A percentile compares a stretch with the other conserved stretches of the same genome.
These are phyloP conservation scores for Tympanuchus pallidicinctus DNA, from an alignment of 2,113 vertebrate species.

Conservation along the genomic window DNA sequence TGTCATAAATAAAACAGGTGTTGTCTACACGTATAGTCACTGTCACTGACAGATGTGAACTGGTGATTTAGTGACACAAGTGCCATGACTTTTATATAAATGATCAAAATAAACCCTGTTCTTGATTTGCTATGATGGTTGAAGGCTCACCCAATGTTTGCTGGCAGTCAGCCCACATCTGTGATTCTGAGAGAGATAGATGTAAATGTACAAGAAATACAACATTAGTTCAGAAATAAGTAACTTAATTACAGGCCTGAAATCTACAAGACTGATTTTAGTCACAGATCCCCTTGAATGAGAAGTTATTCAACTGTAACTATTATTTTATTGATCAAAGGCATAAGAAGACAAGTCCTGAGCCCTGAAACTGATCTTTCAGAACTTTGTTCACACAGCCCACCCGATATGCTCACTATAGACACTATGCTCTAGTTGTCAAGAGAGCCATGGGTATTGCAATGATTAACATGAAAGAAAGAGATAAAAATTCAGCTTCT, in stretches of 20 bases:
- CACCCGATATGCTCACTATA: neutral
- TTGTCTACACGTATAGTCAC: neutral
- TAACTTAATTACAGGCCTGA: neutral
- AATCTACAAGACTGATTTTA: neutral
- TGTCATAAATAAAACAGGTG: neutral
- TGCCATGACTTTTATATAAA: neutral
- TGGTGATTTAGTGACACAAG: neutral
- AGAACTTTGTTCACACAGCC: fast-evolving
- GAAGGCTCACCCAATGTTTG: neutral
- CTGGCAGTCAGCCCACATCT: neutral
- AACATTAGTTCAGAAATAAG: neutral
- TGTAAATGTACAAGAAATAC: neutral
- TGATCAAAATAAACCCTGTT: neutral
- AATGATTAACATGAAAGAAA: neutral
- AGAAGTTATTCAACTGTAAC: neutral
- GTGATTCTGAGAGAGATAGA: neutral
- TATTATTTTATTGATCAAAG: neutral
- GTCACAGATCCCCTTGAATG: neutral
- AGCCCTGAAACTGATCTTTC: neutral
- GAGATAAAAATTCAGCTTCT: neutral
- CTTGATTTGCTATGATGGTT: neutral
- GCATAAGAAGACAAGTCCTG: neutral
- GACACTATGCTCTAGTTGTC: neutral
- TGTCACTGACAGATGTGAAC: neutral
- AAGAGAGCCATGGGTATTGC: neutral